Percentiles rank a stretch among this genome's conserved stretches.
phyloP scores from a whole-genome alignment of 2,888 invertebrate genomes.

The Colostygia pectinataria region DNA sequence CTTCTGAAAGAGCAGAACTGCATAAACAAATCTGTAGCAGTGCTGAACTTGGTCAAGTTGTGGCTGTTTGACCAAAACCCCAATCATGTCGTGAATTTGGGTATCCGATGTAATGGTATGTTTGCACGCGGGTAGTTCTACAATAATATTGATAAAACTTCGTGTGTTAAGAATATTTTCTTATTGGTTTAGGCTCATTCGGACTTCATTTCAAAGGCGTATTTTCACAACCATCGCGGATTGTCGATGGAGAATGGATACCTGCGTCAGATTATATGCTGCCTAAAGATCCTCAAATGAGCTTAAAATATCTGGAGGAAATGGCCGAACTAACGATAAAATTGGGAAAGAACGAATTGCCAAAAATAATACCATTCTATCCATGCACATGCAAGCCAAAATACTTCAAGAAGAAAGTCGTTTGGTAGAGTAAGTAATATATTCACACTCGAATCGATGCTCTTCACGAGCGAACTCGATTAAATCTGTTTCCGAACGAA shows the following conservation, averaged over 20 bases:
- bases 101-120: slow-evolving; percentile 80
- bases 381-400: slow-evolving; percentile 56
- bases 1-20: slow-evolving; percentile 29
- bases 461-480: slow-evolving; percentile 19
- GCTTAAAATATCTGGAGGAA: slow-evolving; percentile 57
- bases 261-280: slow-evolving; percentile 62
- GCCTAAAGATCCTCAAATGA: slow-evolving; percentile 65
- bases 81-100: slow-evolving; percentile 75
- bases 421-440: slow-evolving; percentile 35
- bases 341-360: slow-evolving; percentile 51
- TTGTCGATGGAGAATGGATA: slow-evolving; percentile 67
- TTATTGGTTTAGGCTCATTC: slow-evolving; percentile 82
- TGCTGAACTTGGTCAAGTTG: slow-evolving; percentile 70
- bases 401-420: slow-evolving; percentile 38
- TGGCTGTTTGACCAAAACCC: slow-evolving; percentile 73
- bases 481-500: slow-evolving; percentile 33
- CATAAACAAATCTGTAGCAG: slow-evolving; percentile 62
- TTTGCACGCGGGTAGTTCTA: slow-evolving; percentile 5
- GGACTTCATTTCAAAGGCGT: slow-evolving; percentile 76
- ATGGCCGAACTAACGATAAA: slow-evolving; percentile 56
- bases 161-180: not conserved
- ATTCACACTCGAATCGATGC: slow-evolving; percentile 12
- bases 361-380: slow-evolving; percentile 45
- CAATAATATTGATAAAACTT: not conserved
- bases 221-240: slow-evolving; percentile 83